Base-by-base conservation (phyloP, 2,113 vertebrate species). In the Panthera uncia region DNA sequence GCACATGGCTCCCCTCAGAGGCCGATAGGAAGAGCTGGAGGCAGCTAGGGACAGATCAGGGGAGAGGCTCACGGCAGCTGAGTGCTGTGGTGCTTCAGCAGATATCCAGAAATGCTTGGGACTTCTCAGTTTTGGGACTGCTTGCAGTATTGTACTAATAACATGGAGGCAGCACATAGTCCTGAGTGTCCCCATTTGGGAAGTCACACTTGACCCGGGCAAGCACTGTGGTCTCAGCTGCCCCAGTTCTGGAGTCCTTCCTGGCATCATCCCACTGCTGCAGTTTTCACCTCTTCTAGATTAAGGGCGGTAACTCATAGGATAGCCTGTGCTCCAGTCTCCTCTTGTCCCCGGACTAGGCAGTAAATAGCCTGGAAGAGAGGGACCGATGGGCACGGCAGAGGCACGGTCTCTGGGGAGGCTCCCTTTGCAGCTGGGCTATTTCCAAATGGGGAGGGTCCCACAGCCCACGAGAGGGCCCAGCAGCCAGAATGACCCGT, bases 1-100 rank as follows among this genome's bases (percentile, higher is more conserved):
- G 50, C 27, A 3, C 0, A 4, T 48, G n/a, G 21, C 6, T 29
- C 5, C 38, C 55, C 33, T 41, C 0, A 0, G 48, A 10, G 0
- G 4, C 12, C 18, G 15, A 29, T 16, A 41, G 5, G 2, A 33
- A 41, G 74, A 63, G 16, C 65, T 9, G 15, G 68, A 69, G 21
- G 50, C 7, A 71, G 25, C 21, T 0, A 8, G 55, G 3, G 50
- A 18, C n/a, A 13, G 80, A 33, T 19, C 29, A 29, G 45, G 38
- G 23, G 7, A 68, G 41, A 61, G 45, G 52, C n/a, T 38, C 11
- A 1, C 11, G 41, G 71, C 15, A 10, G 36, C 25, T 31, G 71
- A 25, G 52, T 76, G 12, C 45, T 57, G 23, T 9, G 2, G 31
- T 33, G n/a, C 23, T 55, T 41, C 45, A 3, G 33, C 25, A 29